Base-by-base conservation (phyloP, 2,113 vertebrate species). In the Apodemus sylvaticus region DNA sequence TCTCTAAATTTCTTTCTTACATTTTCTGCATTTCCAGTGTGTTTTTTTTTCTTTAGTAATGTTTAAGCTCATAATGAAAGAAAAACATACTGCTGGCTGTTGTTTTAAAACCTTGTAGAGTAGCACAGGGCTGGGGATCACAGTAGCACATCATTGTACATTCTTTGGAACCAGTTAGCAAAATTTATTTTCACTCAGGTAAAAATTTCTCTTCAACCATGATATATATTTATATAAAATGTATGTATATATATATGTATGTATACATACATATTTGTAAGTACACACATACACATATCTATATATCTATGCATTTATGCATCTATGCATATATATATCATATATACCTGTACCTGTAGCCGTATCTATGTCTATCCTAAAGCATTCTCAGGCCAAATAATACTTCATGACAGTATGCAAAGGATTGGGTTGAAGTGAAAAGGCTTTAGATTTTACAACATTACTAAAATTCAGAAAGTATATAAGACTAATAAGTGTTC, bases 401-500 rank as follows among this genome's bases (percentile, higher is more conserved):
- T 42, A 9, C 22, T 42, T 74, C 45, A 55, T n/a, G 2, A 26
- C 16, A 58, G 7, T 14, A 64, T 10, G 19, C 68, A 55, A 70
- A 83, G 24, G 19, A 11, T 86, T 34, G 10, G 7, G 0, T 12
- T 36, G 0, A 36, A 5, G 11, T 5, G 71, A 62, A 66, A 91
- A 14, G 7, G 13, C 0, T 73, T 53, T 62, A 60, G 48, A 36
- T 83, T 94, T 95, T 79, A 53, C 0, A 45, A 64, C 10, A 82
- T 22, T 51, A 58, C 39, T 68, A 83, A 94, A 94, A 95, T 73
- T 94, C 2, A 70, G 34, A 94, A 93, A 73, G 16, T 36, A 66
- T 7, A 45, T 60, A n/a, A 39, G 4, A 74, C 45, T 68, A 48
- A 85, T 68, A 77, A 64, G n/a, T 77, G 3, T 83, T 26, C 64